A percentile compares a stretch with the other conserved stretches of the same genome.
These are phyloP conservation scores for Drosophila aff. DNA, from an alignment of 1,140 invertebrate genomes.

Conservation along the genomic window DNA sequence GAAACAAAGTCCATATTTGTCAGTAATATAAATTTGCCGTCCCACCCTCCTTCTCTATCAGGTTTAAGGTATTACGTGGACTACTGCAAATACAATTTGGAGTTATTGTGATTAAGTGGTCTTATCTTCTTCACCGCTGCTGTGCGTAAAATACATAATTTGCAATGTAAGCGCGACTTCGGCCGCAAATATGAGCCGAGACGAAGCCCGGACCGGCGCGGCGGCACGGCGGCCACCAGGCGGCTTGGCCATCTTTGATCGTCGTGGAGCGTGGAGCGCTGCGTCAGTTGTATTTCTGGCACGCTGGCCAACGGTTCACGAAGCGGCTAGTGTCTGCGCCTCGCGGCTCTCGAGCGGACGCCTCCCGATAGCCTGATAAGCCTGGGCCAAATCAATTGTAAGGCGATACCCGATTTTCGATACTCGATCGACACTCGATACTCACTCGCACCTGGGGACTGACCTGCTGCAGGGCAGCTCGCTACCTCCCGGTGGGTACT, in stretches of 20 bases:
- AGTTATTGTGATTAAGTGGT: neutral
- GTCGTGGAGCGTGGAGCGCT: slow-evolving; percentile 26
- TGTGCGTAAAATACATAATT: slow-evolving; percentile 49
- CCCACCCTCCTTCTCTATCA: neutral
- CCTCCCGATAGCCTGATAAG: slow-evolving; percentile 42
- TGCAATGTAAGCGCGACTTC: slow-evolving; percentile 41
- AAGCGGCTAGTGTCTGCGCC: slow-evolving; percentile 62
- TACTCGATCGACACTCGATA: slow-evolving; percentile 3
- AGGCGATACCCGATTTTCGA: slow-evolving; percentile 20
- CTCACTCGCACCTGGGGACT: slow-evolving; percentile 14
- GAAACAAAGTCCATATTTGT: neutral
- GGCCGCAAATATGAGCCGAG: slow-evolving; percentile 32
- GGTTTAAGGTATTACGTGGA: neutral
- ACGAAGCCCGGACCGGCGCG: slow-evolving; percentile 14
- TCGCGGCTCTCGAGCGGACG: slow-evolving; percentile 38
- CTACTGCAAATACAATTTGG: neutral
- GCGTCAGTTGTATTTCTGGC: slow-evolving; percentile 75
- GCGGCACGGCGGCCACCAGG: slow-evolving; percentile 12
- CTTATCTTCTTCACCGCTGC: slow-evolving; percentile 14
- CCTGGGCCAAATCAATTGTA: slow-evolving; percentile 23
- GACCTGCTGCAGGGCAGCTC: slow-evolving; percentile 25
- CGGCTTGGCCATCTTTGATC: slow-evolving; percentile 46
- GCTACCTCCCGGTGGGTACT: slow-evolving; percentile 34
- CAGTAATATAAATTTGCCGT: neutral
- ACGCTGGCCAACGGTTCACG: slow-evolving; percentile 76